Evolutionary conservation across 1,140 invertebrate genomes (phyloP).

Genomic region (Temnothorax nylanderi): DNA sequence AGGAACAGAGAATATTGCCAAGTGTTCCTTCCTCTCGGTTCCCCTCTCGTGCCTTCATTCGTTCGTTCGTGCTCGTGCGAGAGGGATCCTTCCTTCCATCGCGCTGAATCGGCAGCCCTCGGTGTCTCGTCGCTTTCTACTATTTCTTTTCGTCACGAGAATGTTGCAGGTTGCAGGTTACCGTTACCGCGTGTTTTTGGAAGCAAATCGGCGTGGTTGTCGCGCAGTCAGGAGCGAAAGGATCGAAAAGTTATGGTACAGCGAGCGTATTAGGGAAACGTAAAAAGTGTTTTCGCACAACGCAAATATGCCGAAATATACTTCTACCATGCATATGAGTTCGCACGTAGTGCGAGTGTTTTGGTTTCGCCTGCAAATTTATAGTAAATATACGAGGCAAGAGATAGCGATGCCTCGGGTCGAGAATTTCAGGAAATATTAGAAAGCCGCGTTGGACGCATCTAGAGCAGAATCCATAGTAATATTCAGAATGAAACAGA

Average conservation of each 20-base stretch:
- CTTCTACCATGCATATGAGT: not conserved
- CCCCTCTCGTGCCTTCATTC: not conserved
- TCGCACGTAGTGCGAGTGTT: conserved; percentile 18
- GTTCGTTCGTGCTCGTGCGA: conserved; percentile 1
- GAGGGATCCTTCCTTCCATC: conserved; percentile 1
- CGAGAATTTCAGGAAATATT: conserved; percentile 47
- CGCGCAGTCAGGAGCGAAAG: not conserved
- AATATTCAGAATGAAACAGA: not conserved
- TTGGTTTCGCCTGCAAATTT: conserved; percentile 35
- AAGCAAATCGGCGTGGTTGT: conserved; percentile 25
- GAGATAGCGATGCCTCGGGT: conserved; percentile 16
- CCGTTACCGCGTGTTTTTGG: not conserved
- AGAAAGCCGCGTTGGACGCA: conserved; percentile 19
- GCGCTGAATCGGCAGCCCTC: not conserved
- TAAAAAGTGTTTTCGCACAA: not conserved
- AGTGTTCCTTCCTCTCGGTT: conserved; percentile 20
- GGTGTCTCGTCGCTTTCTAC: not conserved
- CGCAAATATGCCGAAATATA: conserved; percentile 39
- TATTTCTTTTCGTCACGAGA: not conserved
- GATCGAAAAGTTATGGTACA: conserved; percentile 11
- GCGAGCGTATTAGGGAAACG: not conserved
- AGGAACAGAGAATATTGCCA: conserved; percentile 54
- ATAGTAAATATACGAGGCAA: conserved; percentile 33
- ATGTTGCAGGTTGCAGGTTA: not conserved
- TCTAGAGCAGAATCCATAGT: not conserved